phyloP scores from a whole-genome alignment of 2,113 vertebrate species.

The Leptodactylus fuscus region DNA sequence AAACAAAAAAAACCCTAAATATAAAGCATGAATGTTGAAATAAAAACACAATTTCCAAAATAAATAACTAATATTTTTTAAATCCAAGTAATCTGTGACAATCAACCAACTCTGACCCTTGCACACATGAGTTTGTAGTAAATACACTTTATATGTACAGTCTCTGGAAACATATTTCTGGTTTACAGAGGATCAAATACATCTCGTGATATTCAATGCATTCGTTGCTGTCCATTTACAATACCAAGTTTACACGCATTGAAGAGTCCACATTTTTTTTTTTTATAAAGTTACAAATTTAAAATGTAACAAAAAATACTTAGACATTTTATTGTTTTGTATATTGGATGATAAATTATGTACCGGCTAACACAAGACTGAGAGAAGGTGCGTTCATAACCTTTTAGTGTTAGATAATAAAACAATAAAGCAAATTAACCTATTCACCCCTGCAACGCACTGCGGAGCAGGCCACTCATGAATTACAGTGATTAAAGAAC shows the following conservation, averaged over 20 bases:
- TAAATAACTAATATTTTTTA: conserved; percentile 15
- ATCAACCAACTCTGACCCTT: conserved; percentile 37
- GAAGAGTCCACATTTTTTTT: conserved; percentile 60
- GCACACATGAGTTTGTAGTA: conserved; percentile 47
- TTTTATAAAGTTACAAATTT: conserved; percentile 82
- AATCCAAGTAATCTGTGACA: conserved; percentile 35
- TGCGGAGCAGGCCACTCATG: conserved; percentile 10
- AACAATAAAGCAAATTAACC: conserved; percentile 33
- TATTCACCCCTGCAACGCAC: conserved; percentile 19
- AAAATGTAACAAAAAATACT: conserved; percentile 83
- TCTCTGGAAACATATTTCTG: conserved; percentile 55
- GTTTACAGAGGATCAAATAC: conserved; percentile 49
- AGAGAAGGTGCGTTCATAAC: conserved; percentile 84
- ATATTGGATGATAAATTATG: conserved; percentile 84
- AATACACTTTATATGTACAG: conserved; percentile 53
- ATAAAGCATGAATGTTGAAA: conserved; percentile 1
- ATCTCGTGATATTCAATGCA: conserved; percentile 37
- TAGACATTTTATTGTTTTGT: conserved; percentile 82
- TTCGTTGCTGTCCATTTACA: conserved; percentile 63
- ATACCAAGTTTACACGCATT: conserved; percentile 69
- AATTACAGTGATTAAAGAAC: conserved; percentile 7
- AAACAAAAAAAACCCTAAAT: background rate
- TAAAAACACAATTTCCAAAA: conserved; percentile 36
- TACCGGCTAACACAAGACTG: conserved; percentile 86
- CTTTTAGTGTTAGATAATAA: conserved; percentile 76